These are phyloP conservation scores for Onychorhynchus coronatus DNA, from an alignment of 2,113 vertebrate genomes.

Conservation along the genomic window DNA sequence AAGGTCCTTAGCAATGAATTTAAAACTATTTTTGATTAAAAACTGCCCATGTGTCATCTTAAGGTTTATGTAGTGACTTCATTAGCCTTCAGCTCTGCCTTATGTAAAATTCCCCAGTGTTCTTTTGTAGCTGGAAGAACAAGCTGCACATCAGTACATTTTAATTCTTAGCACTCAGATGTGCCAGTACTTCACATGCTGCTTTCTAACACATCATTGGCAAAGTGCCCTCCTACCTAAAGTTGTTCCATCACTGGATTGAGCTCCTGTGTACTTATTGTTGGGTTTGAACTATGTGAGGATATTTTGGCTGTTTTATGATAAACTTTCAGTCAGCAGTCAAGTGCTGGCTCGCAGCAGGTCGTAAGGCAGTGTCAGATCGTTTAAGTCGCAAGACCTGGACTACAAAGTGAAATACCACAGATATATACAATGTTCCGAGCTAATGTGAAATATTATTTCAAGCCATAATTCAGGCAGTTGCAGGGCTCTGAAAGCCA, in stretches of 20 bases:
- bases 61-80: background rate
- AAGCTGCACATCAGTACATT: background rate
- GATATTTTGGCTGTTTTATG: conserved; percentile 22
- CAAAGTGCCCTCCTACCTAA: background rate
- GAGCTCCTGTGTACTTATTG: background rate
- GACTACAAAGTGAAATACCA: conserved; percentile 77
- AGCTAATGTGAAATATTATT: conserved; percentile 74
- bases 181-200: background rate
- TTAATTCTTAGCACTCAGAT: background rate
- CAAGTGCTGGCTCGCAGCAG: conserved; percentile 67
- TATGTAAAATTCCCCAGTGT: background rate
- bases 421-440: conserved; percentile 69
- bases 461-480: conserved; percentile 62
- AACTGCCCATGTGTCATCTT: background rate
- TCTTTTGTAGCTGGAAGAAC: background rate
- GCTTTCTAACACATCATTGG: background rate
- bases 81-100: background rate
- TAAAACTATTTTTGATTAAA: background rate
- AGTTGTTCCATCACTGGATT: background rate
- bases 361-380: conserved; percentile 69
- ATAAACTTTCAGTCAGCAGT: conserved; percentile 46
- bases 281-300: background rate
- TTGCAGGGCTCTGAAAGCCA: conserved; percentile 3
- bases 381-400: conserved; percentile 63
- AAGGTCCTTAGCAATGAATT: background rate